Evolutionary conservation across 2,113 vertebrate genomes (phyloP).

Genomic region (Oceanites oceanicus): DNA sequence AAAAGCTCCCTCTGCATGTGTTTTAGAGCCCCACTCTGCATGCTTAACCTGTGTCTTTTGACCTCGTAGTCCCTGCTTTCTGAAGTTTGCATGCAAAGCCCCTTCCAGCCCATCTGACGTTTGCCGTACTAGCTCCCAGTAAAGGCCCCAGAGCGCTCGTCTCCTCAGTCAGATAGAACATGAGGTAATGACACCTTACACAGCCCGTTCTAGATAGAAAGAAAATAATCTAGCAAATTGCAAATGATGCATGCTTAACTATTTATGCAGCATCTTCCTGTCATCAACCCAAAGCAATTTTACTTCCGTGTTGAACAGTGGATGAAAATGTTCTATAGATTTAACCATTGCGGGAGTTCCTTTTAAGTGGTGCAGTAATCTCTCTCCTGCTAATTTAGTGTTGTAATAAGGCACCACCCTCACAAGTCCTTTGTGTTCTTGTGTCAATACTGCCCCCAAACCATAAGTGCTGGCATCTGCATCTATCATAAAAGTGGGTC

Average conservation of each 20-base stretch:
- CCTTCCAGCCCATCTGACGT: neutral
- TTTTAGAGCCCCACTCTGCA: neutral
- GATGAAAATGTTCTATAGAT: constrained; percentile 65
- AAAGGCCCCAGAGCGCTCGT: neutral
- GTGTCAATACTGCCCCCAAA: constrained; percentile 71
- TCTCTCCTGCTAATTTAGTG: constrained; percentile 62
- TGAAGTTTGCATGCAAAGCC: neutral
- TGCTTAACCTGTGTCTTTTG: neutral
- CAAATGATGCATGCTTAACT: constrained; percentile 69
- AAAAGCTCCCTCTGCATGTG: neutral
- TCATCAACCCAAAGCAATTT: constrained; percentile 70
- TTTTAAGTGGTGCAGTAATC: constrained; percentile 63
- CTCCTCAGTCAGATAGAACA: constrained; percentile 1
- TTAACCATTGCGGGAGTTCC: constrained; percentile 62
- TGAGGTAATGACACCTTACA: constrained; percentile 55
- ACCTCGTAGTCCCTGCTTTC: neutral
- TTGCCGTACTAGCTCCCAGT: neutral
- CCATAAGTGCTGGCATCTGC: constrained; percentile 65
- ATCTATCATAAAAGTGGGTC: constrained; percentile 53
- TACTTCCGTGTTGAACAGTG: constrained; percentile 61
- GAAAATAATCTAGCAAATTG: constrained; percentile 68
- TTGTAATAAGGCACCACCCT: constrained; percentile 68
- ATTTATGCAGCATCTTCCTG: constrained; percentile 71
- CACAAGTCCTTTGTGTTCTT: constrained; percentile 61
- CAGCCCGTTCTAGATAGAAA: constrained; percentile 53